These are phyloP conservation scores for Eclectus roratus DNA, from an alignment of 2,113 vertebrate species.

Conservation along the genomic window DNA sequence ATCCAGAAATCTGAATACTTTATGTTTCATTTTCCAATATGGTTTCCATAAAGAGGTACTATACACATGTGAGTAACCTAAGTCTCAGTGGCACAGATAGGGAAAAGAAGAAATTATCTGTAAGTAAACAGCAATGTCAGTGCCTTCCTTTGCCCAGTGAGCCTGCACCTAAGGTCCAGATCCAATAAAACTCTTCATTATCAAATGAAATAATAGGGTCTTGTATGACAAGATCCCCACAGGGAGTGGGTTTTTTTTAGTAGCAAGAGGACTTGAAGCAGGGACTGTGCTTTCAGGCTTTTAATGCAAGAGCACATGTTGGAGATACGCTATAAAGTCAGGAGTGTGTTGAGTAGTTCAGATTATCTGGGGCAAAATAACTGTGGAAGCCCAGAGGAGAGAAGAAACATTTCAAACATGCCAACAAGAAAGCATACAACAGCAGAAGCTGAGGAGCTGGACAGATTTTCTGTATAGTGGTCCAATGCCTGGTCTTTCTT, in stretches of 20 bases:
- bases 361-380: neutral
- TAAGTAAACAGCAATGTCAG: neutral
- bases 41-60: neutral
- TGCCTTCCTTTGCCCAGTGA: neutral
- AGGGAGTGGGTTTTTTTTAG: accelerated
- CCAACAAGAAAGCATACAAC: neutral
- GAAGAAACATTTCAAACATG: neutral
- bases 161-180: neutral
- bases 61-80: neutral
- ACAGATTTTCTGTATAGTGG: neutral
- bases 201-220: neutral
- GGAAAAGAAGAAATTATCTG: neutral
- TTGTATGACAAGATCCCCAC: neutral
- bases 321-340: neutral
- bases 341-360: neutral
- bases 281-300: neutral
- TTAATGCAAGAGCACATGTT: neutral
- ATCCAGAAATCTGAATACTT: neutral
- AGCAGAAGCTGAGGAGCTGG: neutral
- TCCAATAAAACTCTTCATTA: neutral
- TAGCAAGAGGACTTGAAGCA: neutral
- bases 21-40: neutral
- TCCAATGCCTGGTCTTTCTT: neutral
- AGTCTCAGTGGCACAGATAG: neutral
- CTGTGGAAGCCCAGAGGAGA: neutral